phyloP scores from a whole-genome alignment of 1,140 invertebrate species.

The honey bee (Apis mellifera) region DNA sequence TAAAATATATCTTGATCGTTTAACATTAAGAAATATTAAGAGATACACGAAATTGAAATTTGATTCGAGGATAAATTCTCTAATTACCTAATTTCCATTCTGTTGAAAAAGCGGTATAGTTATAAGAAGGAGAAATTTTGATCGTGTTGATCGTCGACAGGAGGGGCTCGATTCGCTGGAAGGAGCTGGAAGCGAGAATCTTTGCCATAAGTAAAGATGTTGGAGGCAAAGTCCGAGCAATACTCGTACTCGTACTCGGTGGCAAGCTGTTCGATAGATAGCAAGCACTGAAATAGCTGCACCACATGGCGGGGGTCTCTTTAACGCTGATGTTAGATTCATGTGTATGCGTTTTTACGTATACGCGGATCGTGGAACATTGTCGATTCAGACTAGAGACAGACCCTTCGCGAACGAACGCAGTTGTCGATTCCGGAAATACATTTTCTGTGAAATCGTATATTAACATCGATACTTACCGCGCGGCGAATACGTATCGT shows the following conservation, averaged over 20 bases:
- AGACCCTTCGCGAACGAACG: conserved; percentile 1
- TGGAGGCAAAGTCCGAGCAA: conserved; percentile 36
- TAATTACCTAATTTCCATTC: neutral
- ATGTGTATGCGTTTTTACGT: conserved; percentile 40
- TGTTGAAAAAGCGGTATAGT: neutral
- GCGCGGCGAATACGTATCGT: neutral
- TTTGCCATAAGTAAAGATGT: conserved; percentile 17
- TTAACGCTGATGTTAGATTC: conserved; percentile 55
- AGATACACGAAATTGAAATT: neutral
- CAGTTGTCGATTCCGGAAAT: neutral
- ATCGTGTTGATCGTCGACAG: neutral
- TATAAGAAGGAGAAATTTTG: neutral
- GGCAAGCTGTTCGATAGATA: conserved; percentile 64
- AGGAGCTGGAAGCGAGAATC: neutral
- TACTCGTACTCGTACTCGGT: conserved; percentile 49
- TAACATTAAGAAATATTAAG: too few relatives aligned
- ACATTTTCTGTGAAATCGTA: neutral
- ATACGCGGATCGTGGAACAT: conserved; percentile 22
- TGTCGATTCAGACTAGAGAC: conserved; percentile 13
- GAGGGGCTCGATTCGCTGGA: too few relatives aligned
- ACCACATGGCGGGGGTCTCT: conserved; percentile 79
- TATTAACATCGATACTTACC: neutral
- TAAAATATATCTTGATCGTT: too few relatives aligned
- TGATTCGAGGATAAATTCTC: neutral
- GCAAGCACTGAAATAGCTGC: conserved; percentile 77